Evolutionary conservation across 2,113 vertebrate species (phyloP), one percentile per base, ranked within the genome.

Genomic region (Pycnonotus jocosus): DNA sequence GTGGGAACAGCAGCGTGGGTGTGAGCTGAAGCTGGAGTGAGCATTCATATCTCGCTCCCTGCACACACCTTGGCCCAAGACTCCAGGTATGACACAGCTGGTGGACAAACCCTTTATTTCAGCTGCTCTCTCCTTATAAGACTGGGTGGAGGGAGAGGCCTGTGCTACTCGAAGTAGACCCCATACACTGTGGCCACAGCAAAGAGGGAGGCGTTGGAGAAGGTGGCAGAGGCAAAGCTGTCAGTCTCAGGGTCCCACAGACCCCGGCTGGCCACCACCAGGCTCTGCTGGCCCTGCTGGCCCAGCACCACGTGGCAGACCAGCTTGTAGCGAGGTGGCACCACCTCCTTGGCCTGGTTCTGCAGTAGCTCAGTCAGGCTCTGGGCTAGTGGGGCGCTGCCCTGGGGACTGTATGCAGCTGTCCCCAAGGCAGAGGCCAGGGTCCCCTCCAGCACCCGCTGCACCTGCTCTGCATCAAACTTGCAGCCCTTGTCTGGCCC

Each of bases 291-390:
- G 3, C 85, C 40, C 4, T 38, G 95, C 30, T 98, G 98, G 15
- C 98, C 98, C 61, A 99, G 95, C 56, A 98, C 88, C 80, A 98
- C 97, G 0, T 92, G 97, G 87, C 98, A 98, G 47, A 98, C 98
- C n/a, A 99, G 90, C 87, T 98, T 98, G 94, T 98, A 98, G 44
- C 98, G 97, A 1, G 98, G 96, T 2, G 98, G 98, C 48, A 90
- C 90, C 35, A 98, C 78, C n/a, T 98, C 98, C 15, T 98, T 98
- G 1, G 94, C 82, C 58, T 45, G 96, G 40, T 37, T 21, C 12
- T 68, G 97, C 79, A 98, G 83, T 66, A 97, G 95, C 20, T 98
- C 98, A 0, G 97, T 97, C 70, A 99, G 87, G 53, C 94, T 97
- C 62, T 89, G 98, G 4, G 81, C 77, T 62, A 98, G 88, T 1